Percentiles rank a stretch among this genome's conserved stretches.
Evolutionary conservation across 2,888 invertebrate genomes (phyloP).

Genomic region (Bedellia somnulentella): DNA sequence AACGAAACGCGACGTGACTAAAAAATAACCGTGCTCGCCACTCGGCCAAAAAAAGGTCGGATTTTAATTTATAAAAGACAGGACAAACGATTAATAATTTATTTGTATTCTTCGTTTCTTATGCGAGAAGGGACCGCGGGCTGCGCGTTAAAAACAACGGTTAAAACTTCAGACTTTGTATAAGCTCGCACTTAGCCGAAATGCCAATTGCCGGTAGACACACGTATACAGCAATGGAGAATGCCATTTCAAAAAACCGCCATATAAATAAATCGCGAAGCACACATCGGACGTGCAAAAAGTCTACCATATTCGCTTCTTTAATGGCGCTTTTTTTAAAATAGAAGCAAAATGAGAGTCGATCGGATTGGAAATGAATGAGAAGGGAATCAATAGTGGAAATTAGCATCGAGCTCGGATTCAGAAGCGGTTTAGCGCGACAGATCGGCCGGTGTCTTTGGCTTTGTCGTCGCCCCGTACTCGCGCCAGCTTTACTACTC

Average conservation of each 20-base stretch:
- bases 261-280: slow-evolving; percentile 62
- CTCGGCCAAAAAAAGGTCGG: slow-evolving; percentile 44
- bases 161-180: slow-evolving; percentile 57
- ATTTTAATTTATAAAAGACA: slow-evolving; percentile 63
- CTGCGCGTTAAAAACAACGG: slow-evolving; percentile 60
- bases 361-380: slow-evolving; percentile 61
- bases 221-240: slow-evolving; percentile 58
- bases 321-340: slow-evolving; percentile 55
- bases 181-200: slow-evolving; percentile 56
- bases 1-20: slow-evolving; percentile 43
- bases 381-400: slow-evolving; percentile 60
- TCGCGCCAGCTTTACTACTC: slow-evolving; percentile 34
- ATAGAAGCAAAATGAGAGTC: slow-evolving; percentile 50
- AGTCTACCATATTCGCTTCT: slow-evolving; percentile 58
- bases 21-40: slow-evolving; percentile 38
- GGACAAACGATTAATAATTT: slow-evolving; percentile 64
- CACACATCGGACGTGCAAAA: slow-evolving; percentile 44
- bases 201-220: slow-evolving; percentile 62
- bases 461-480: slow-evolving; percentile 53
- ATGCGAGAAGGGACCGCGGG: slow-evolving; percentile 33
- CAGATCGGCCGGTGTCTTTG: slow-evolving; percentile 62
- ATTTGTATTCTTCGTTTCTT: slow-evolving; percentile 57
- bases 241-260: slow-evolving; percentile 58
- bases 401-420: slow-evolving; percentile 62
- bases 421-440: slow-evolving; percentile 60